Percentiles rank a stretch among this genome's conserved stretches.
These are phyloP conservation scores for Myodes glareolus DNA, from an alignment of 2,113 vertebrate species.

Conservation along the genomic window DNA sequence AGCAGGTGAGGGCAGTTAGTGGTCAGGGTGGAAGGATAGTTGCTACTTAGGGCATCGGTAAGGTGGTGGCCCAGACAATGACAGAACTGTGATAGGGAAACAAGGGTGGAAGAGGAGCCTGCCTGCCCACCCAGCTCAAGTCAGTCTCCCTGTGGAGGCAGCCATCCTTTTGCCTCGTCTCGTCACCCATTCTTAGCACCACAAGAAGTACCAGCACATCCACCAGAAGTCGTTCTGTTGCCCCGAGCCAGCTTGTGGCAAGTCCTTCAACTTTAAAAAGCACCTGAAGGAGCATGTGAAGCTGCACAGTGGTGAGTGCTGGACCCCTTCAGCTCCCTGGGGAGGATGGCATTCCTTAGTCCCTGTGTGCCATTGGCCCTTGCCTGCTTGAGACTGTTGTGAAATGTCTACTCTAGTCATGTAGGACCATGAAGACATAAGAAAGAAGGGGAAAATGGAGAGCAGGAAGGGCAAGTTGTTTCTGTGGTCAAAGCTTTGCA, in stretches of 20 bases:
- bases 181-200: slow-evolving; percentile 79
- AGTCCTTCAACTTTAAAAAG: slow-evolving; percentile 91
- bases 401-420: neutral
- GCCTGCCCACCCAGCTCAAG: neutral
- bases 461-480: neutral
- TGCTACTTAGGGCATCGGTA: neutral
- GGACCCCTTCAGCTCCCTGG: neutral
- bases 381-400: neutral
- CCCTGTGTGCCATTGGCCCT: neutral
- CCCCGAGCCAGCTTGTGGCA: slow-evolving; percentile 85
- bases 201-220: slow-evolving; percentile 89
- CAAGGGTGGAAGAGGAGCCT: neutral
- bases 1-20: neutral
- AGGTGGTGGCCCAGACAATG: rapidly evolving
- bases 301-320: slow-evolving; percentile 86
- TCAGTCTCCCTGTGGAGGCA: neutral
- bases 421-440: neutral
- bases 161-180: too few species aligned
- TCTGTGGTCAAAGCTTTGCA: neutral
- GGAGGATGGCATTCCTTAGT: neutral
- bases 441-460: neutral
- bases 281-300: slow-evolving; percentile 91
- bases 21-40: neutral
- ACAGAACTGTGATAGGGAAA: neutral
- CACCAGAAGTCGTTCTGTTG: slow-evolving; percentile 91